Evolutionary conservation across 1,140 invertebrate species (phyloP).

Genomic region (Teleopsis dalmanni): DNA sequence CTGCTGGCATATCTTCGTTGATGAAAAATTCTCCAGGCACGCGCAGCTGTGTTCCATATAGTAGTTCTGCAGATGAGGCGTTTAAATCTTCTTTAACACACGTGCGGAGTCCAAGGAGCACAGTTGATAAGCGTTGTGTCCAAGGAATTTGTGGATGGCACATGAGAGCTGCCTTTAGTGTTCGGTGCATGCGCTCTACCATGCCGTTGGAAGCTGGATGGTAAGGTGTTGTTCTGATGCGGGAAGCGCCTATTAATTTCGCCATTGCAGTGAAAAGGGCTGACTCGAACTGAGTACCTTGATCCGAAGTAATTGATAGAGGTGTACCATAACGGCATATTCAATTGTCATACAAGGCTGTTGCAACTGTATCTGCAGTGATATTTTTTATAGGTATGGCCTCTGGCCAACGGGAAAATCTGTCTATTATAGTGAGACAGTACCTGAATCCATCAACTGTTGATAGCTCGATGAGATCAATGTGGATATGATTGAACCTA

Average conservation of each 20-base stretch:
- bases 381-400: slow-evolving; percentile 38
- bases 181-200: slow-evolving; percentile 30
- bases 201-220: slow-evolving; percentile 31
- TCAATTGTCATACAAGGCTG: too few relatives aligned
- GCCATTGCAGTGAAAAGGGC: slow-evolving; percentile 18
- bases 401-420: slow-evolving; percentile 20
- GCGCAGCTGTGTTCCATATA: too few relatives aligned
- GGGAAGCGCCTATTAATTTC: slow-evolving; percentile 15
- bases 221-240: slow-evolving; percentile 21
- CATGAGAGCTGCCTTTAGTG: too few relatives aligned
- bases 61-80: too few relatives aligned
- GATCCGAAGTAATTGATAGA: slow-evolving; percentile 22
- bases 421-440: slow-evolving; percentile 41
- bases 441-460: slow-evolving; percentile 29
- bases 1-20: too few relatives aligned
- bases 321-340: slow-evolving; percentile 30
- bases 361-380: slow-evolving; percentile 25
- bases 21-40: too few relatives aligned
- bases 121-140: too few relatives aligned
- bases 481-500: slow-evolving; percentile 45
- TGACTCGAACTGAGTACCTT: slow-evolving; percentile 30
- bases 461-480: slow-evolving; percentile 49
- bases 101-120: too few relatives aligned
- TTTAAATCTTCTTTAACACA: too few relatives aligned
- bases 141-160: too few relatives aligned